Percentiles rank a stretch among this genome's conserved stretches.
Conservation (phyloP, 2,888 invertebrate species). For the Amaurobius ferox region DNA sequence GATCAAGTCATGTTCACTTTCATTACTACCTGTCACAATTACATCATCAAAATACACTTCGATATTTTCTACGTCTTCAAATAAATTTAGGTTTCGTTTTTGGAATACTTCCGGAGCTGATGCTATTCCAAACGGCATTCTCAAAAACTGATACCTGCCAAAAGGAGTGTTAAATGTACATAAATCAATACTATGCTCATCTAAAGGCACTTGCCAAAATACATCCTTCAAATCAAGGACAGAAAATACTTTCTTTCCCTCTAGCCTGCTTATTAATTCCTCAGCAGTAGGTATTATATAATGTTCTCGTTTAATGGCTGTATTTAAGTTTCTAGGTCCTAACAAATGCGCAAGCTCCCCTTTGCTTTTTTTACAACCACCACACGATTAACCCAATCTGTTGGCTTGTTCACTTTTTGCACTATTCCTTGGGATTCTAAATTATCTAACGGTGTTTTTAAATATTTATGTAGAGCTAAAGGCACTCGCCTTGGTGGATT, state of each 20-base stretch:
- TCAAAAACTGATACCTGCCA: slow-evolving; percentile 15
- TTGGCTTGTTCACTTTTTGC: slow-evolving; percentile 5
- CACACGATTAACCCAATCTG: slow-evolving; percentile 32
- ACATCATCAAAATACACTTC: slow-evolving; percentile 20
- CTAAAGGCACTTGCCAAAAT: slow-evolving; percentile 6
- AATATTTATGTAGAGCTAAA: background rate
- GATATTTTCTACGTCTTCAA: slow-evolving; percentile 16
- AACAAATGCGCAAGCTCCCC: slow-evolving; percentile 17
- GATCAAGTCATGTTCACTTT: background rate
- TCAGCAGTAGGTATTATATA: slow-evolving; percentile 28
- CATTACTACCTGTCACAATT: background rate
- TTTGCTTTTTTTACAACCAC: slow-evolving; percentile 41
- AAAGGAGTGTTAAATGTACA: slow-evolving; percentile 4
- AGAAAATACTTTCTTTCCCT: background rate
- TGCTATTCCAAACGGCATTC: slow-evolving; percentile 20
- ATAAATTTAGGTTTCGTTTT: slow-evolving; percentile 17
- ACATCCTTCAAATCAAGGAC: background rate
- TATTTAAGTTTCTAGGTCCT: slow-evolving; percentile 34
- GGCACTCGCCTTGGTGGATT: slow-evolving; percentile 23
- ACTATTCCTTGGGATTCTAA: slow-evolving; percentile 16
- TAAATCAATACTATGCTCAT: slow-evolving; percentile 6
- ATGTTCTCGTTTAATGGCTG: slow-evolving; percentile 19
- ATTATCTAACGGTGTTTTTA: background rate
- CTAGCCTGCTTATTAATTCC: slow-evolving; percentile 18
- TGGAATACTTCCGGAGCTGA: slow-evolving; percentile 22